Evolutionary conservation across 2,888 invertebrate genomes (phyloP).

Genomic region (Drosophila paranaensis): DNA sequence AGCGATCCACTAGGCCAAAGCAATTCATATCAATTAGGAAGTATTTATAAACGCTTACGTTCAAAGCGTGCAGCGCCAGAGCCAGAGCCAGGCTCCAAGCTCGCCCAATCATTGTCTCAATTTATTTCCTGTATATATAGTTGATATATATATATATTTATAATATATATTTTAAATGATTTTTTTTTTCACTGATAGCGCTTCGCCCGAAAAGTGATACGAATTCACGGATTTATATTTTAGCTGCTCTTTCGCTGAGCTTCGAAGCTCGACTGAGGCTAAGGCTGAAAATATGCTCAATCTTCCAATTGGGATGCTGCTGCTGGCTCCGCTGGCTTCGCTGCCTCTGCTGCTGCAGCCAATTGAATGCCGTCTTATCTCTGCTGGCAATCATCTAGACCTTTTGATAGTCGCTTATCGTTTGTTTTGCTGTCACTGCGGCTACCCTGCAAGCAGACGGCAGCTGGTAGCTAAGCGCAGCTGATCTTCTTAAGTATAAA

Average conservation of each 20-base stretch:
- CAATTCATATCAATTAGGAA: slow-evolving; percentile 28
- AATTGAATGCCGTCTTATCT: slow-evolving; percentile 63
- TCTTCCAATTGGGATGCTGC: slow-evolving; percentile 9
- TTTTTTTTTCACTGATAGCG: slow-evolving; percentile 43
- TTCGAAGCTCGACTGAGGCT: slow-evolving; percentile 68
- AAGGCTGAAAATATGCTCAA: slow-evolving; percentile 5
- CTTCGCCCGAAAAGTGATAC: slow-evolving; percentile 25
- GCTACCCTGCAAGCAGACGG: slow-evolving; percentile 11
- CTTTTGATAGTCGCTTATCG: slow-evolving; percentile 62
- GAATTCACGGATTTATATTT: slow-evolving; percentile 20
- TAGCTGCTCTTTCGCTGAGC: slow-evolving; percentile 43
- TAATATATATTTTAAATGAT: slow-evolving; percentile 12
- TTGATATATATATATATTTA: slow-evolving; percentile 14
- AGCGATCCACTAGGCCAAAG: slow-evolving; percentile 21
- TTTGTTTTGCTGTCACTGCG: slow-evolving; percentile 39
- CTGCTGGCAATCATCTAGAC: slow-evolving; percentile 56
- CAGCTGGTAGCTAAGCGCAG: not conserved
- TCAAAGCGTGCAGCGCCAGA: slow-evolving; percentile 47
- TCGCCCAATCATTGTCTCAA: slow-evolving; percentile 45
- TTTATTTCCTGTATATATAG: slow-evolving; percentile 19
- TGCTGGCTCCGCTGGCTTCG: not conserved
- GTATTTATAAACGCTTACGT: slow-evolving; percentile 54
- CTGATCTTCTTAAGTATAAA: not conserved
- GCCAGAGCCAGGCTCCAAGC: slow-evolving; percentile 49
- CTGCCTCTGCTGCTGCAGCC: slow-evolving; percentile 41